A percentile compares a stretch with the other conserved stretches of the same genome.
Conservation (phyloP, 2,797 vertebrate genomes). For the Melanotaenia boesemani region DNA sequence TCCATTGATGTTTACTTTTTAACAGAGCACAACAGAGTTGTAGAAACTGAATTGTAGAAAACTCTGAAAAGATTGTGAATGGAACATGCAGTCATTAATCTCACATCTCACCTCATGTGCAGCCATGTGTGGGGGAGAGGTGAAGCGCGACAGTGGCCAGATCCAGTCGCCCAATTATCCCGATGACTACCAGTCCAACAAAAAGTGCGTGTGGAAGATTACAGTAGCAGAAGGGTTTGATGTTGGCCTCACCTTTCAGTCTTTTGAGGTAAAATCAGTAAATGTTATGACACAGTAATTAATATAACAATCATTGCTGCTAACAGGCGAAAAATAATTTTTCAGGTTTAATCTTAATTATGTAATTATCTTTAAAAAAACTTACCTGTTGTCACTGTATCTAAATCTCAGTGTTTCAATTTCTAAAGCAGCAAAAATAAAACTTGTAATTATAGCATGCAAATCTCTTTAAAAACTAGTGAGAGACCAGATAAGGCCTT, state of each 20-base stretch:
- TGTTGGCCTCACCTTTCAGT: constrained; percentile 94
- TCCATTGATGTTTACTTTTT: neutral
- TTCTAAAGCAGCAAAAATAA: too few species aligned
- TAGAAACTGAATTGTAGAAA: neutral
- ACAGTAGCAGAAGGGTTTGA: constrained; percentile 91
- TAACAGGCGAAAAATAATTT: neutral
- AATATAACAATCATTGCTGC: neutral
- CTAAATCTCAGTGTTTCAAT: too few species aligned
- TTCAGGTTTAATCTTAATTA: neutral
- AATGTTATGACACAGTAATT: neutral
- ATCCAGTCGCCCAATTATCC: constrained; percentile 98
- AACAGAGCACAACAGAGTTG: neutral
- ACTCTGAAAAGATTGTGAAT: neutral
- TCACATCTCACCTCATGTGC: constrained; percentile 41
- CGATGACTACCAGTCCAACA: constrained; percentile 95
- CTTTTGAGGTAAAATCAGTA: constrained; percentile 89
- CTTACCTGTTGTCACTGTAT: too few species aligned
- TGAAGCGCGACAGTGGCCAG: constrained; percentile 91
- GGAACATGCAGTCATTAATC: constrained; percentile 9
- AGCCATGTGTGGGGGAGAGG: constrained; percentile 95
- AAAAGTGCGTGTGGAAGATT: constrained; percentile 94
- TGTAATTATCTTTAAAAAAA: too few species aligned
- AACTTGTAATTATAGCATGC: too few species aligned
- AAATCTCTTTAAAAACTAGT: neutral
- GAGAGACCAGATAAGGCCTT: neutral